Conservation (phyloP, 2,888 invertebrate genomes). For the Zonitis immaculata region DNA sequence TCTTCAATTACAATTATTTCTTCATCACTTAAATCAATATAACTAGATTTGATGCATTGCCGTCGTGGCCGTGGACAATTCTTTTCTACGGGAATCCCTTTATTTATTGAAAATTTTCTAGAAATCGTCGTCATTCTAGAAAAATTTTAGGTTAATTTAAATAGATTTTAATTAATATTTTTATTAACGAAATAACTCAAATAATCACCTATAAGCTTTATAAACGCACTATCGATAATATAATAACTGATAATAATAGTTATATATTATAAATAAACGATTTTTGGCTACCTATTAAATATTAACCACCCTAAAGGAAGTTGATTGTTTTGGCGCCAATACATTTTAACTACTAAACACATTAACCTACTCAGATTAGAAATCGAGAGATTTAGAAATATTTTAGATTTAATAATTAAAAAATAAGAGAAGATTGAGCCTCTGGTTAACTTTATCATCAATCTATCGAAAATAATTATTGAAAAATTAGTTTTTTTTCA, state of each 20-base stretch:
- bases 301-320: neutral
- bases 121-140: constrained; percentile 14
- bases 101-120: constrained; percentile 17
- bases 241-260: neutral
- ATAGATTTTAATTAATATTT: neutral
- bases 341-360: neutral
- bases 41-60: constrained; percentile 5
- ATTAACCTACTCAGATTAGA: neutral
- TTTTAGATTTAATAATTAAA: too few species aligned
- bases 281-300: neutral
- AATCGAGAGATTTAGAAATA: too few species aligned
- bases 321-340: neutral
- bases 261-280: neutral
- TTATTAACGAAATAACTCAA: neutral
- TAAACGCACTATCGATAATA: neutral
- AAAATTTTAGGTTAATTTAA: neutral
- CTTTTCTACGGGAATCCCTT: constrained; percentile 2
- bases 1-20: neutral
- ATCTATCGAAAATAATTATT: too few species aligned
- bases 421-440: too few species aligned
- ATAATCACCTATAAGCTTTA: neutral
- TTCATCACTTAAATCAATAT: constrained; percentile 1
- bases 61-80: constrained; percentile 3
- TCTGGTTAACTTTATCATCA: too few species aligned
- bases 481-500: too few species aligned